phyloP scores from a whole-genome alignment of 2,888 invertebrate genomes.

The Hirtodrosophila duncani region DNA sequence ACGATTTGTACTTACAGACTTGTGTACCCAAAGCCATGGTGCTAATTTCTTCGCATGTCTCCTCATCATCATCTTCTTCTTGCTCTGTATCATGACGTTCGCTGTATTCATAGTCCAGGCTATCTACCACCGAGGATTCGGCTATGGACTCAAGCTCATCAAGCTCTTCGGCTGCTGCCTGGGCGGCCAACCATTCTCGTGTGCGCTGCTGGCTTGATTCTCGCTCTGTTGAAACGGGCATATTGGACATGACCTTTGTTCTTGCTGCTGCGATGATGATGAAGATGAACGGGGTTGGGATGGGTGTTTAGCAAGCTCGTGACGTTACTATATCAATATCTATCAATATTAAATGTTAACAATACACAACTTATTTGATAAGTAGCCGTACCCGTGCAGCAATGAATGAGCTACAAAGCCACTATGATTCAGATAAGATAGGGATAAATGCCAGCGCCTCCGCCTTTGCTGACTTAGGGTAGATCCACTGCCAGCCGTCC shows the following conservation, averaged over 20 bases:
- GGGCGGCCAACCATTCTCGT: conserved; percentile 45
- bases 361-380: too few species aligned
- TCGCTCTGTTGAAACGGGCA: conserved; percentile 27
- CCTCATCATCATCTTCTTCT: conserved; percentile 34
- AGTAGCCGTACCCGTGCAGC: too few species aligned
- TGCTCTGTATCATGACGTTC: conserved; percentile 39
- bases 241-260: conserved; percentile 37
- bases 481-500: too few species aligned
- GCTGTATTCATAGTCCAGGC: conserved; percentile 54
- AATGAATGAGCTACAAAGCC: too few species aligned
- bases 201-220: conserved; percentile 48
- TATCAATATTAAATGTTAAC: too few species aligned
- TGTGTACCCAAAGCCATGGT: conserved; percentile 53
- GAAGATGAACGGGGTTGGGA: too few species aligned
- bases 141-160: conserved; percentile 59
- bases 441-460: too few species aligned
- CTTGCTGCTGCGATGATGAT: too few species aligned
- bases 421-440: too few species aligned
- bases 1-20: conserved; percentile 28
- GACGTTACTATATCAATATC: too few species aligned
- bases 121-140: conserved; percentile 67
- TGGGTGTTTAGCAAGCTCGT: too few species aligned
- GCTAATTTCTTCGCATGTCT: conserved; percentile 45
- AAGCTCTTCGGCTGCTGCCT: conserved; percentile 17
- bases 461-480: too few species aligned